phyloP scores from a whole-genome alignment of 2,113 vertebrate species.

The Scomber scombrus region DNA sequence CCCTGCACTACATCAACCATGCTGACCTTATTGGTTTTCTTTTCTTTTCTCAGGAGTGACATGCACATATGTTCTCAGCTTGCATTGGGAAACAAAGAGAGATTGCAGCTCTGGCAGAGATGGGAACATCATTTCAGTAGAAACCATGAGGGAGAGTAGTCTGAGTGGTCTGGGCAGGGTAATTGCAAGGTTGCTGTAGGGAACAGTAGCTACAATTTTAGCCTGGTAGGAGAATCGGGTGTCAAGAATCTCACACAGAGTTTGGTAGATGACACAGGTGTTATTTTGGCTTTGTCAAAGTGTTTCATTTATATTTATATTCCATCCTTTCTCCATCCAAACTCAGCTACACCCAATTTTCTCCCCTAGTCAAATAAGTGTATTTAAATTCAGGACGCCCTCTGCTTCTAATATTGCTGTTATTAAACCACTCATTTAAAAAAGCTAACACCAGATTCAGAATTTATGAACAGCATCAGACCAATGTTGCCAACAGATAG shows the following conservation, averaged over 20 bases:
- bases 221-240: neutral
- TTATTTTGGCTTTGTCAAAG: neutral
- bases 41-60: slow-evolving; percentile 1
- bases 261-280: neutral
- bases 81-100: neutral
- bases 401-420: neutral
- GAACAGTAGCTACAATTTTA: neutral
- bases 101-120: slow-evolving; percentile 1
- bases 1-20: neutral
- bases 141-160: neutral
- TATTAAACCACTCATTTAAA: neutral
- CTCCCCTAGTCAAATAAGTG: neutral
- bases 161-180: slow-evolving; percentile 1
- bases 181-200: neutral
- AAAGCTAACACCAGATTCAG: neutral
- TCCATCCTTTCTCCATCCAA: neutral
- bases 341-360: neutral
- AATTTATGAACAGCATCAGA: too few relatives aligned
- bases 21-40: slow-evolving; percentile 5
- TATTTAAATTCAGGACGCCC: neutral
- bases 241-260: neutral
- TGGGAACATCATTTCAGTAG: neutral
- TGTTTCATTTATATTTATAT: neutral
- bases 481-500: neutral
- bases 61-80: slow-evolving; percentile 11